Evolutionary conservation across 2,113 vertebrate genomes (phyloP).

Genomic region (Clinocottus analis): DNA sequence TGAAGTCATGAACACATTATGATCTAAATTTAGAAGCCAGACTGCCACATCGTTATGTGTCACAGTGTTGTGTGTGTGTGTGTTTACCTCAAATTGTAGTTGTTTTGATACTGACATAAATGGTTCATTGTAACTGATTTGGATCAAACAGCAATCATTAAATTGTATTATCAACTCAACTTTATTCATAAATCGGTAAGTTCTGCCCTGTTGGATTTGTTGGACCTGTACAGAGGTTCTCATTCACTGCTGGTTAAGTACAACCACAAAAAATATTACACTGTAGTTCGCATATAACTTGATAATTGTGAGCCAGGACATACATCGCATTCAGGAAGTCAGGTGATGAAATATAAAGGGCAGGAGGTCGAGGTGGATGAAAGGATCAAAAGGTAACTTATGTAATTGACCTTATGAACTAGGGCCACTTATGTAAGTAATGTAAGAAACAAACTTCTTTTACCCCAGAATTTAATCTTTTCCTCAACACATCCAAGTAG

Average conservation of each 20-base stretch:
- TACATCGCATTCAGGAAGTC: background rate
- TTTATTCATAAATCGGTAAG: background rate
- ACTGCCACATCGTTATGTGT: slow-evolving; percentile 30
- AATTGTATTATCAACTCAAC: background rate
- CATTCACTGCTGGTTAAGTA: background rate
- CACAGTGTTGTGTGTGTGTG: slow-evolving; percentile 7
- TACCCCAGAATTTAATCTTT: background rate
- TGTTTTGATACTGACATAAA: slow-evolving; percentile 10
- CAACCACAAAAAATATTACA: background rate
- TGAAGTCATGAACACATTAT: slow-evolving; percentile 61
- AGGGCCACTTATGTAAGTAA: background rate
- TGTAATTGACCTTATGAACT: background rate
- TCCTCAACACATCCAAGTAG: no score
- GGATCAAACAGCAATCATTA: background rate
- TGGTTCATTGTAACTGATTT: background rate
- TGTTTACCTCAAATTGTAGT: background rate
- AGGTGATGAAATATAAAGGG: background rate
- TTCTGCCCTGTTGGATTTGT: background rate
- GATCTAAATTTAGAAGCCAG: slow-evolving; percentile 54
- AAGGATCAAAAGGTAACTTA: background rate
- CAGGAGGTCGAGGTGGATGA: background rate
- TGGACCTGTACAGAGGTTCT: background rate
- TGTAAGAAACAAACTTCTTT: background rate
- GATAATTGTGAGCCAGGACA: background rate
- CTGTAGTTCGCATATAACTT: background rate